phyloP scores from a whole-genome alignment of 1,140 invertebrate genomes.

The Nomia melanderi region DNA sequence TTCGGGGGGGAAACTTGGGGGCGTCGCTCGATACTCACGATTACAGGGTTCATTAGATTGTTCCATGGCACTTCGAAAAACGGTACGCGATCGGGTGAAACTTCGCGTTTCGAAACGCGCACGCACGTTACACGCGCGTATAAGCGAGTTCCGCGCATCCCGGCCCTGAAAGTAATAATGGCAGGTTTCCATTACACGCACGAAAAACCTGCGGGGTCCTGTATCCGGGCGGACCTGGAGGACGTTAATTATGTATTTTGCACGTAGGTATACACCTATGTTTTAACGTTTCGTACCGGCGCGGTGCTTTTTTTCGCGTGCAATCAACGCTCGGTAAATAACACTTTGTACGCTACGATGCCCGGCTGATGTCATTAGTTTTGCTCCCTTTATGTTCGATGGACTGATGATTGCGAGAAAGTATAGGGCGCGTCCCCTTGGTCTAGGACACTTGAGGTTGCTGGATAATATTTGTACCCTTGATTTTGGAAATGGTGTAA shows the following conservation, averaged over 20 bases:
- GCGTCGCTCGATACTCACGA: constrained; percentile 13
- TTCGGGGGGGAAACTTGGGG: background rate
- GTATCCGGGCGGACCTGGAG: constrained; percentile 52
- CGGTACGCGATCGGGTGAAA: constrained; percentile 37
- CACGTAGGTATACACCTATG: constrained; percentile 60
- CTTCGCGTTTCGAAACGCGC: constrained; percentile 33
- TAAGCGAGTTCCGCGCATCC: constrained; percentile 30
- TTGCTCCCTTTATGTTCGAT: no score
- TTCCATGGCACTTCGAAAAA: constrained; percentile 18
- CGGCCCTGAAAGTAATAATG: constrained; percentile 60
- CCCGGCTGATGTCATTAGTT: no score
- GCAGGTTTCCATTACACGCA: constrained; percentile 68
- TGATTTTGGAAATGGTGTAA: no score
- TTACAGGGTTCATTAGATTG: constrained; percentile 24
- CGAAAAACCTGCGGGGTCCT: constrained; percentile 52
- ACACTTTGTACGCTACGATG: background rate
- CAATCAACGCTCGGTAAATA: constrained; percentile 41
- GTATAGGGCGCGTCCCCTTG: no score
- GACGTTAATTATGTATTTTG: constrained; percentile 70
- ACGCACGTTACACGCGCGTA: constrained; percentile 62
- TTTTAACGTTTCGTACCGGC: constrained; percentile 36
- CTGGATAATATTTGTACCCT: no score
- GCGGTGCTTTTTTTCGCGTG: background rate
- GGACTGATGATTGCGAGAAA: no score
- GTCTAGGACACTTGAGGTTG: no score